These are phyloP conservation scores for Drosophila koepferae DNA, from an alignment of 2,888 invertebrate genomes.

Conservation along the genomic window DNA sequence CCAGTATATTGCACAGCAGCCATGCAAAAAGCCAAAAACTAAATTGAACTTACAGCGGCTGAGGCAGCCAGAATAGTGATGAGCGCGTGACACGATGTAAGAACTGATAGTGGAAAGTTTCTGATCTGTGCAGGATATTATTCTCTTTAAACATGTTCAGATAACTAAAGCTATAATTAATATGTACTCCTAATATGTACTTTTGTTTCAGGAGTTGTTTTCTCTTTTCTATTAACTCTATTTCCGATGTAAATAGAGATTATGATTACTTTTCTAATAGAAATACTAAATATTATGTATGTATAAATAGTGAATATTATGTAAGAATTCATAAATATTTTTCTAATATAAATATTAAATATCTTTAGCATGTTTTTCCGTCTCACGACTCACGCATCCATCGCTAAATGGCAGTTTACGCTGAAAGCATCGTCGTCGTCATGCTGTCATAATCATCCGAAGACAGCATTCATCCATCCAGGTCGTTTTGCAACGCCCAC, in stretches of 20 bases:
- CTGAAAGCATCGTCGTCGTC: constrained; percentile 58
- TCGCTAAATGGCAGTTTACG: constrained; percentile 27
- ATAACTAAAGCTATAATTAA: too few species aligned
- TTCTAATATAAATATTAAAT: not conserved
- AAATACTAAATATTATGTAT: not conserved
- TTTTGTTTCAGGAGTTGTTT: too few species aligned
- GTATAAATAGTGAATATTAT: too few species aligned
- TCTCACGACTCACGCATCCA: constrained; percentile 4
- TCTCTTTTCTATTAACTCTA: too few species aligned
- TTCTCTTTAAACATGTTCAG: too few species aligned
- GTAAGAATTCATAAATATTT: not conserved
- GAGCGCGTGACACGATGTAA: constrained; percentile 11
- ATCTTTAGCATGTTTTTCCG: not conserved
- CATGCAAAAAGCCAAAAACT: constrained; percentile 80
- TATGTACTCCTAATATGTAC: too few species aligned
- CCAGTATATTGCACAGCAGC: constrained; percentile 76
- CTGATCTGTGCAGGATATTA: too few species aligned
- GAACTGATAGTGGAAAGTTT: not conserved
- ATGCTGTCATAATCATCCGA: constrained; percentile 82
- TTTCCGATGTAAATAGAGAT: not conserved
- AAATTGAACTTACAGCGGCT: constrained; percentile 47
- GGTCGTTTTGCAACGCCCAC: constrained; percentile 72
- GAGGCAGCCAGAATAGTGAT: constrained; percentile 21
- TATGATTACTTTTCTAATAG: not conserved
- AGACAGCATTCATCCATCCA: constrained; percentile 68